Evolutionary conservation across 53 echinoderm and acorn worm genomes (phyloP), one percentile per base, ranked within the genome.

Genomic region (Zoroaster sp.): DNA sequence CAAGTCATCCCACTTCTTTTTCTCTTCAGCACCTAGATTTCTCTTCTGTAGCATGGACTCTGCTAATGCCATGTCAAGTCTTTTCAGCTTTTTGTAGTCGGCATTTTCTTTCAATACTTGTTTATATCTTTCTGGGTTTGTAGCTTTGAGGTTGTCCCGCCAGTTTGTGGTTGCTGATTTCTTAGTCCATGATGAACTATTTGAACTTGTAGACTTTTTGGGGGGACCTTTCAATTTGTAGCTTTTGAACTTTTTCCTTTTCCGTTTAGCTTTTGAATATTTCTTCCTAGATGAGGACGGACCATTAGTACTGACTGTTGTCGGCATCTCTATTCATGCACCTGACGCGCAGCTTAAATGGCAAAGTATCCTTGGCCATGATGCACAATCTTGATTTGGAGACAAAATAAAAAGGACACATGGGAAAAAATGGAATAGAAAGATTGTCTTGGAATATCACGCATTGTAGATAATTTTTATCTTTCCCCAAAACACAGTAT

Each of bases 11-110:
- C 36, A 44, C 79, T 38, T 80, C 52, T 78, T 53, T 89, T 70
- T 89, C 21, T 89, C 89, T 44, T 89, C 80, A 40, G 55, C 71
- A 39, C 66, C 14, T 35, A 89, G 37, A n/a, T 79, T 89, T 37
- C 89, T 14, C 47, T 89, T 78, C 40, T 14, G 31, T 30, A 49
- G 35, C 72, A 70, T 69, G 37, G 44, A 43, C 38, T 79, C 89
- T 15, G 89, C 89, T 17, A 80, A 66, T 69, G 89, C 72, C 80
- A 79, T 80, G 45, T 80, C 71, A 34, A 89, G 53, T 70, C 89
- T 45, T 18, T 79, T 78, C n/a, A 80, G 40, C 37, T 38, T 69
- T 34, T 78, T 49, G 68, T 31, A 44, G 32, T 44, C 18, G 15
- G 67, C 51, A 41, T 69, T 71, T 40, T 70, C 14, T 13, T 69